These are phyloP conservation scores for Octomys mimax DNA, from an alignment of 2,797 vertebrate genomes.

Conservation along the genomic window DNA sequence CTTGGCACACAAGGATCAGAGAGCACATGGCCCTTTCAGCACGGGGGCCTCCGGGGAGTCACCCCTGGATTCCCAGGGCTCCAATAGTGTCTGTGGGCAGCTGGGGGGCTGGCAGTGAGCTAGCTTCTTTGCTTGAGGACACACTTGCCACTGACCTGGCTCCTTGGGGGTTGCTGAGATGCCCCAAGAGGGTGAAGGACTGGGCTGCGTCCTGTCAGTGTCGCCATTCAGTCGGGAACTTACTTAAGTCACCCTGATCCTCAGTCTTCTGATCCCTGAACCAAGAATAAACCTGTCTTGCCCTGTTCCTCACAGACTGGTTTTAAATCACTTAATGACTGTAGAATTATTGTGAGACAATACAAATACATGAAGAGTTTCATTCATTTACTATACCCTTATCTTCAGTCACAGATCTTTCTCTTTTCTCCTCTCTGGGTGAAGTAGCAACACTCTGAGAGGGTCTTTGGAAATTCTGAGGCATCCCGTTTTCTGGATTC, in stretches of 20 bases:
- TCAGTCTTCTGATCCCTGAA: neutral
- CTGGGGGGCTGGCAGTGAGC: neutral
- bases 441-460: neutral
- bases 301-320: neutral
- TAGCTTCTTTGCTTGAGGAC: neutral
- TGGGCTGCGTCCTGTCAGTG: neutral
- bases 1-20: neutral
- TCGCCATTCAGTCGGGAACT: neutral
- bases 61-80: neutral
- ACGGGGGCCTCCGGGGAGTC: neutral
- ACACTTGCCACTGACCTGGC: neutral
- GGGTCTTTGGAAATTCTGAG: neutral
- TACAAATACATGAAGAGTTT: neutral
- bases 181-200: neutral
- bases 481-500: constrained; percentile 35
- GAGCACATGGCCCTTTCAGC: accelerated
- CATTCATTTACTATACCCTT: neutral
- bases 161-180: neutral
- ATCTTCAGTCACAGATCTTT: neutral
- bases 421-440: neutral
- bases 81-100: accelerated
- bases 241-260: neutral
- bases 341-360: neutral
- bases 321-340: neutral
- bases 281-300: neutral